Evolutionary conservation across 2,113 vertebrate species (phyloP), one percentile per base, ranked within the genome.

Genomic region (Drymodes brunneopygia): DNA sequence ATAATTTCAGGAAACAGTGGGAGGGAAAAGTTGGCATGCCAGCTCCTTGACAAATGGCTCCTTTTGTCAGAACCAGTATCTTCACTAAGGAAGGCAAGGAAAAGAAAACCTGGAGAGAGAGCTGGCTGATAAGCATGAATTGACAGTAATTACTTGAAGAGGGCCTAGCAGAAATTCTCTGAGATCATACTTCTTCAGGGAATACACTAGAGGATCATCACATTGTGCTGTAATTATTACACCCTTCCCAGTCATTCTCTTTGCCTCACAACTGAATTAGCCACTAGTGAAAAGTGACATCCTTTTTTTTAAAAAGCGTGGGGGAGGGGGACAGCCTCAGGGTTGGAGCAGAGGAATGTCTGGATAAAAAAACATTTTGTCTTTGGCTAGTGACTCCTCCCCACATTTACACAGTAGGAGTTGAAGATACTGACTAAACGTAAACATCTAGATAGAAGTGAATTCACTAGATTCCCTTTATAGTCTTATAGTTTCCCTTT

Each of bases 61-160:
- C 92, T 97, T 97, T 96, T 96, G 95, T 97, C 86, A 94, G 56
- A 96, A 83, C 83, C 69, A n/a, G 88, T 96, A 96, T 95, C 95
- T 96, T 93, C 62, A 66, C 14, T 75, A 88, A 94, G 48, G 47
- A 81, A 96, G 81, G 86, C 45, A 83, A 81, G 71, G 24, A 79
- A 72, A 70, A 64, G 67, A 78, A 92, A 96, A 92, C 64, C 78
- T 88, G 65, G 72, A 73, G 80, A 95, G 90, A 91, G 93, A 95
- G 69, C 88, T 92, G 73, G 83, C 86, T 95, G 97, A 97, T 97
- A 97, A 97, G 93, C 93, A 83, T 78, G 83, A 95, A 95, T 95
- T 95, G 95, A 96, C 89, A 93, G 88, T 95, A 97, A 97, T 97
- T 97, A 97, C 91, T 96, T 88, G 90, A 95, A 93, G 71, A 86